Conservation (phyloP, 2,888 invertebrate species). For the Parnassius glacialis region DNA sequence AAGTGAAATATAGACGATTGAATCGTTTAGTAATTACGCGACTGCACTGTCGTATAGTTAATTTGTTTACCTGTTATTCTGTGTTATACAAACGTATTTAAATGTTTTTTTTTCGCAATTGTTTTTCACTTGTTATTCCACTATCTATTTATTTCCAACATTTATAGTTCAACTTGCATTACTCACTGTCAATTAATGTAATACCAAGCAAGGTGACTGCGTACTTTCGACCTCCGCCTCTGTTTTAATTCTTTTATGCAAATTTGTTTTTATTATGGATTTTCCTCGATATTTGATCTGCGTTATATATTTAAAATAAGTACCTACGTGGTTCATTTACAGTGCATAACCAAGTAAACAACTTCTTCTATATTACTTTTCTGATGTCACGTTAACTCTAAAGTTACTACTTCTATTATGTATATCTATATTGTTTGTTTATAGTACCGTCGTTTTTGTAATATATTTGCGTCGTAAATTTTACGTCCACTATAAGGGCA, state of each 20-base stretch:
- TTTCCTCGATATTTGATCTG: neutral
- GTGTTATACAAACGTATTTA: too few species aligned
- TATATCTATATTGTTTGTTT: neutral
- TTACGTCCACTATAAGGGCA: neutral
- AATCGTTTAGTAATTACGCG: too few species aligned
- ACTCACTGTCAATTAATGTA: neutral
- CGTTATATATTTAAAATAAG: slow-evolving; percentile 4
- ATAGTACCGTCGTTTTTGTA: neutral
- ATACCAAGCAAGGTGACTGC: neutral
- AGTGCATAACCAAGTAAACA: slow-evolving; percentile 8
- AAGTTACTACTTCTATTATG: neutral
- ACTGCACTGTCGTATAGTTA: too few species aligned
- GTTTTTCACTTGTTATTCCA: too few species aligned
- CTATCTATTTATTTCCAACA: neutral
- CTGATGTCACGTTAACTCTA: slow-evolving; percentile 57
- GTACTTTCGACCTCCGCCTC: slow-evolving; percentile 6
- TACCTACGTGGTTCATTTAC: neutral
- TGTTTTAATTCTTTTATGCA: slow-evolving; percentile 1
- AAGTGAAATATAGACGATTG: too few species aligned
- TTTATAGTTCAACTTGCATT: neutral
- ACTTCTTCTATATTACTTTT: slow-evolving; percentile 10
- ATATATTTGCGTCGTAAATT: slow-evolving; percentile 2
- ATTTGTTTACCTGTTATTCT: too few species aligned
- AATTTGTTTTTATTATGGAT: neutral
- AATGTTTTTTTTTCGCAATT: too few species aligned